Percentiles rank a stretch among this genome's conserved stretches.
Evolutionary conservation across 2,113 vertebrate species (phyloP).

Genomic region (Centrocercus urophasianus): DNA sequence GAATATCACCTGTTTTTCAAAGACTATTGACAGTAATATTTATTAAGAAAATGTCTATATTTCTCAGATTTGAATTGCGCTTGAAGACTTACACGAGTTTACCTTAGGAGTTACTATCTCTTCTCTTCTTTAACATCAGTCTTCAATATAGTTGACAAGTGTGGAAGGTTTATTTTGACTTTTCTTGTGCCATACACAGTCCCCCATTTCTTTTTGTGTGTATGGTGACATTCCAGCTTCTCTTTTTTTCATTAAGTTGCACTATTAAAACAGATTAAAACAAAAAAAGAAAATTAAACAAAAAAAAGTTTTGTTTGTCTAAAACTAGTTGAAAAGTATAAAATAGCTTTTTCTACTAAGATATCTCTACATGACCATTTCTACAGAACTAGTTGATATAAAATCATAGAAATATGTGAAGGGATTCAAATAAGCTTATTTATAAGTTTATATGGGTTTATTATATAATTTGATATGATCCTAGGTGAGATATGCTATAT

Average conservation of each 20-base stretch:
- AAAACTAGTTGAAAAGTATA: background rate
- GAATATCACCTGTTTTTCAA: background rate
- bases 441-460: too few species aligned
- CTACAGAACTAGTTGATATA: background rate
- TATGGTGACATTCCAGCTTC: background rate
- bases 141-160: background rate
- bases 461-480: background rate
- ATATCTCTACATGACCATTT: background rate
- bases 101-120: background rate
- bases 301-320: too few species aligned
- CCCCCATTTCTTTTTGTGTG: background rate
- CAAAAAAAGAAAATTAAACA: too few species aligned
- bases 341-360: background rate
- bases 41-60: constrained; percentile 13
- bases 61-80: background rate
- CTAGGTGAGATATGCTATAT: background rate
- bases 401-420: too few species aligned
- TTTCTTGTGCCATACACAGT: accelerated
- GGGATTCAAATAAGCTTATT: too few species aligned
- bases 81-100: constrained; percentile 9
- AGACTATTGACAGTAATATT: background rate
- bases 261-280: background rate
- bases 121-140: background rate
- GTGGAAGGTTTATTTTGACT: background rate
- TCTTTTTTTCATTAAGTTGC: background rate